A percentile compares a stretch with the other conserved stretches of the same genome.
These are phyloP conservation scores for Holcopasites calliopsidis DNA, from an alignment of 1,140 invertebrate genomes.

Conservation along the genomic window DNA sequence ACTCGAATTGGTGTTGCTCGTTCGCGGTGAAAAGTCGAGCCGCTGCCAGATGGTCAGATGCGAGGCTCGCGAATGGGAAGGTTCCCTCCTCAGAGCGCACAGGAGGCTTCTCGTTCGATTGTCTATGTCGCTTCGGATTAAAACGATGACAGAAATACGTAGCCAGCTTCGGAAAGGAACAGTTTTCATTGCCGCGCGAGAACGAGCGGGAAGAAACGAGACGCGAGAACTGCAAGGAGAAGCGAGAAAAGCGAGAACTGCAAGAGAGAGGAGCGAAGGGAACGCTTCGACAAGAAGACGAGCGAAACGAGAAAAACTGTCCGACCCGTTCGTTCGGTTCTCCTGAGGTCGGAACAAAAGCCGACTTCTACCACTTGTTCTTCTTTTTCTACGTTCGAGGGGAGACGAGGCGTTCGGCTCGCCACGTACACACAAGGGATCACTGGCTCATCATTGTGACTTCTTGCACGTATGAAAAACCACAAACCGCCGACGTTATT, in stretches of 20 bases:
- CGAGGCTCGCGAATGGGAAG: background rate
- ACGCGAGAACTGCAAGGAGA: background rate
- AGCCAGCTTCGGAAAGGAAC: no score
- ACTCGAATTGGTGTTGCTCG: background rate
- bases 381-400: constrained; percentile 9
- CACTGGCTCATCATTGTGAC: constrained; percentile 62
- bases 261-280: no score
- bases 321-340: constrained; percentile 38
- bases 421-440: constrained; percentile 43
- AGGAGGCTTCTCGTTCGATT: background rate
- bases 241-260: background rate
- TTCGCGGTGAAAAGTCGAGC: constrained; percentile 1
- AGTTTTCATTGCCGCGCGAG: no score
- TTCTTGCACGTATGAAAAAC: constrained; percentile 70
- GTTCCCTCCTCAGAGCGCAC: no score
- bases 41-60: constrained; percentile 1
- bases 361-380: constrained; percentile 35
- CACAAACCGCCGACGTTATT: constrained; percentile 67
- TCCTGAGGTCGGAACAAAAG: constrained; percentile 64
- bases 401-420: constrained; percentile 43
- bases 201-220: constrained; percentile 5
- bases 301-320: constrained; percentile 59
- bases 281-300: no score
- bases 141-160: no score
- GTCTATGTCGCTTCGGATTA: background rate